A percentile compares a stretch with the other conserved stretches of the same genome.
Conservation (phyloP, 2,888 invertebrate genomes). For the Cheilosia soror region DNA sequence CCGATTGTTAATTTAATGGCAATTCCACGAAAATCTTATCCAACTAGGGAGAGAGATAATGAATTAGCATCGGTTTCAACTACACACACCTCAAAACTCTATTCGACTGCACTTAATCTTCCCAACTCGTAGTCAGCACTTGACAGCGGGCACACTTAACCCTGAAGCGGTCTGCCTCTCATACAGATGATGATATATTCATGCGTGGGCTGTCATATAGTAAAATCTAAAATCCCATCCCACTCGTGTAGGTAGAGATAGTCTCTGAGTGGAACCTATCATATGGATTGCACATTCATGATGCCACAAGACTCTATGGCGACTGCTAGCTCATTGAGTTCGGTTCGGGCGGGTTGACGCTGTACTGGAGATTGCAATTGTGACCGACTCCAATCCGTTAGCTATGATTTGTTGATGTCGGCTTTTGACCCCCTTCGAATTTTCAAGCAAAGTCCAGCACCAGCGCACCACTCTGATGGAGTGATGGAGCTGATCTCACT, state of each 20-base stretch:
- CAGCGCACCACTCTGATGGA: background rate
- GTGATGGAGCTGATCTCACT: background rate
- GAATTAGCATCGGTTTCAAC: slow-evolving; percentile 65
- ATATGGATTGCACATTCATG: slow-evolving; percentile 4
- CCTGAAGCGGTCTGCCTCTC: slow-evolving; percentile 49
- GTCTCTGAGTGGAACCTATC: slow-evolving; percentile 6
- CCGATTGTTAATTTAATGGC: slow-evolving; percentile 70
- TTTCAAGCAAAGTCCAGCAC: slow-evolving; percentile 50
- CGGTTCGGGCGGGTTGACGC: slow-evolving; percentile 17
- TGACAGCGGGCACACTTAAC: slow-evolving; percentile 73
- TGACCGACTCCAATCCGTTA: slow-evolving; percentile 71
- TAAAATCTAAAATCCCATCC: slow-evolving; percentile 29
- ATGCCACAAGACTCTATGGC: slow-evolving; percentile 54
- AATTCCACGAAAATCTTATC: slow-evolving; percentile 63
- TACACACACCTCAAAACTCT: slow-evolving; percentile 43
- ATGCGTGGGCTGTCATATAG: slow-evolving; percentile 56
- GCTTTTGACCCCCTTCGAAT: slow-evolving; percentile 64
- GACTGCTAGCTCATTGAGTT: slow-evolving; percentile 4
- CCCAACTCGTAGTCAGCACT: slow-evolving; percentile 42
- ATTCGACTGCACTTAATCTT: slow-evolving; percentile 70
- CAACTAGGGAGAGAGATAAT: slow-evolving; percentile 39
- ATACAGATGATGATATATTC: slow-evolving; percentile 43
- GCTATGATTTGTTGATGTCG: slow-evolving; percentile 74
- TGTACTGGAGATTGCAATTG: slow-evolving; percentile 35
- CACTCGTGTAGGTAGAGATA: slow-evolving; percentile 9